Conservation (phyloP, 2,113 vertebrate genomes). For the Heloderma charlesbogerti region DNA sequence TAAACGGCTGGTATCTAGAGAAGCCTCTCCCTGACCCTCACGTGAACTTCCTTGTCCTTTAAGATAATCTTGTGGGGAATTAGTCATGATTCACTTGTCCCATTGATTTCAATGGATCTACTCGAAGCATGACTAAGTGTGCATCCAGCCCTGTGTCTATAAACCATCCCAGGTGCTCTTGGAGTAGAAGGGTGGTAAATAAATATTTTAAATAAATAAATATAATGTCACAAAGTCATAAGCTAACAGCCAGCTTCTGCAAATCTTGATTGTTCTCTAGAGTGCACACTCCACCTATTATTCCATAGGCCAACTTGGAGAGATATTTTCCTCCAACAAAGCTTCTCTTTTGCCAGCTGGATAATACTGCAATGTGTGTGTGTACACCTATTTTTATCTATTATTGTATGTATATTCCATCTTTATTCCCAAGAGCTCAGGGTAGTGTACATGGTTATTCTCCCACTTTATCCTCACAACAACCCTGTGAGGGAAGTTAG, state of each 20-base stretch:
- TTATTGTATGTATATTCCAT: background rate
- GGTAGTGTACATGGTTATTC: background rate
- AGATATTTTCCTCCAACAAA: background rate
- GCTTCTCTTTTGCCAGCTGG: background rate
- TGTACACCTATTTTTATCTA: too few species aligned
- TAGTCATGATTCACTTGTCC: background rate
- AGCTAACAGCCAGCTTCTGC: background rate
- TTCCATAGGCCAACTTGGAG: background rate
- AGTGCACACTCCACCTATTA: background rate
- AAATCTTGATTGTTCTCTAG: conserved; percentile 27
- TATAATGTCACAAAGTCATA: background rate
- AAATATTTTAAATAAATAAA: conserved; percentile 6
- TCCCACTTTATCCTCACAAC: background rate
- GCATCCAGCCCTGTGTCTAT: background rate
- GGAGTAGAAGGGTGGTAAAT: background rate
- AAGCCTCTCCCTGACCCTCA: background rate
- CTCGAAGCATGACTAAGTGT: background rate
- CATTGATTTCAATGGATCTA: background rate
- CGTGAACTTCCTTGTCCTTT: too few species aligned
- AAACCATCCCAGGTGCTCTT: background rate
- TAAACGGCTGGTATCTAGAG: background rate
- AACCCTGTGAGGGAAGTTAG: background rate
- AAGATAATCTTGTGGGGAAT: too few species aligned
- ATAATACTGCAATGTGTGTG: background rate
- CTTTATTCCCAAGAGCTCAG: background rate